phyloP scores from a whole-genome alignment of 1,140 invertebrate genomes.

The Drosophila lowei region DNA sequence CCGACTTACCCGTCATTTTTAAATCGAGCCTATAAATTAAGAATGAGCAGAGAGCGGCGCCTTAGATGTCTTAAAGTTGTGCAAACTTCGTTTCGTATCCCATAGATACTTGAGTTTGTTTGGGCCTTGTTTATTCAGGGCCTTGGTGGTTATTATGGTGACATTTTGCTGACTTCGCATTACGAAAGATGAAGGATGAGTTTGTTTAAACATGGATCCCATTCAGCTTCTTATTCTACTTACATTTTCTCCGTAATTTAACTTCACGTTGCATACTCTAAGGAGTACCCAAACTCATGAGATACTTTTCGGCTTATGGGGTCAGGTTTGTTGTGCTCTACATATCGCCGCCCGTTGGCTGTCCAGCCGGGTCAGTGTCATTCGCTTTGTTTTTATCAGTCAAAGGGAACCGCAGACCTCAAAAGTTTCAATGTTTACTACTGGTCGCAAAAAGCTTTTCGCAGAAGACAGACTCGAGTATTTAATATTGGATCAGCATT shows the following conservation, averaged over 20 bases:
- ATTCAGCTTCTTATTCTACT: too few relatives aligned
- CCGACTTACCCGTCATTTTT: conserved; percentile 9
- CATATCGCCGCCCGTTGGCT: not conserved
- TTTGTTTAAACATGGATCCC: too few relatives aligned
- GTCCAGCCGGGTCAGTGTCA: conserved; percentile 56
- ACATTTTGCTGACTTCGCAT: conserved; percentile 20
- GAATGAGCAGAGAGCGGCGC: not conserved
- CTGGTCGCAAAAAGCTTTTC: conserved; percentile 52
- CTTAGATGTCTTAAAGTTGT: too few relatives aligned
- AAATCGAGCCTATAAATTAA: not conserved
- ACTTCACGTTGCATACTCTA: conserved; percentile 26
- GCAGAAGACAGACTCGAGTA: conserved; percentile 21
- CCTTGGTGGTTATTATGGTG: not conserved
- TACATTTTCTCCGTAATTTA: not conserved
- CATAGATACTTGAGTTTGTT: not conserved
- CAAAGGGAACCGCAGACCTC: conserved; percentile 37
- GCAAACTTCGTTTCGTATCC: not conserved
- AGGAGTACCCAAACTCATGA: conserved; percentile 15
- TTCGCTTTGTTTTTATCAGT: conserved; percentile 46
- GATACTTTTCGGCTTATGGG: conserved; percentile 10
- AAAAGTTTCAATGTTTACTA: conserved; percentile 44
- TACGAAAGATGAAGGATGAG: not conserved
- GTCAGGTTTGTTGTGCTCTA: conserved; percentile 1
- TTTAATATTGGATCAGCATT: conserved; percentile 24
- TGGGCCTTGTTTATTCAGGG: conserved; percentile 36